Base-by-base conservation (phyloP, 2,797 vertebrate species). In the Eulemur coronatus region DNA sequence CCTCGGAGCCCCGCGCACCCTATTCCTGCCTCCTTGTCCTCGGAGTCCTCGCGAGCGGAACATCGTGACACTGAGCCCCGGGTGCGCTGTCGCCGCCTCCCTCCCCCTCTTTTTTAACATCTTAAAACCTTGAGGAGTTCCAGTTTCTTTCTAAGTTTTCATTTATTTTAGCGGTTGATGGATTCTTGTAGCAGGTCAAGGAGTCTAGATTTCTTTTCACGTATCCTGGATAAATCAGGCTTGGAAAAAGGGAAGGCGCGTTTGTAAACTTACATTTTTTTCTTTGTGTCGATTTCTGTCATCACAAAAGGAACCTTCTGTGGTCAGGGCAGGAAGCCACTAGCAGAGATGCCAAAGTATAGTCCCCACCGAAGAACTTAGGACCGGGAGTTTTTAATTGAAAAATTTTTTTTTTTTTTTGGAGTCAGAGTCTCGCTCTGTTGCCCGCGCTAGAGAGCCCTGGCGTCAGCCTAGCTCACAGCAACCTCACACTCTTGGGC, bases 281-380 rank as follows among this genome's bases (percentile, higher is more conserved):
- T 20, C 24, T 82, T 59, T 78, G 84, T 52, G 80, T 72, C 17
- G 59, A 75, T 38, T 67, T 35, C 78, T 94, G 96, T 95, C 80
- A 59, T 93, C 95, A 50, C 95, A 43, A 69, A 80, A 96, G 96
- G 93, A 97, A 94, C 79, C 41, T 76, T 72, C 38, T 85, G 97
- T 61, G 95, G 94, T 94, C 82, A 24, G 67, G 41, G 80, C 84
- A 84, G 94, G 96, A 97, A 97, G 94, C 86, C 91, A 81, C 84
- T 73, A 33, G 81, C 61, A 28, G 92, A 81, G 82, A 78, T 70
- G 78, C 89, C 79, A 18, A 67, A 70, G 63, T 72, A 63, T 30
- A 55, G 69, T 69, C 43, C 14, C 50, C 38, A 43, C 1, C 5
- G n/a, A 86, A 69, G 80, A 91, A 35, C 24, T 48, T 33, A 10